Evolutionary conservation across 2,113 vertebrate genomes (phyloP), one percentile per base, ranked within the genome.

Genomic region (Catagonus wagneri): DNA sequence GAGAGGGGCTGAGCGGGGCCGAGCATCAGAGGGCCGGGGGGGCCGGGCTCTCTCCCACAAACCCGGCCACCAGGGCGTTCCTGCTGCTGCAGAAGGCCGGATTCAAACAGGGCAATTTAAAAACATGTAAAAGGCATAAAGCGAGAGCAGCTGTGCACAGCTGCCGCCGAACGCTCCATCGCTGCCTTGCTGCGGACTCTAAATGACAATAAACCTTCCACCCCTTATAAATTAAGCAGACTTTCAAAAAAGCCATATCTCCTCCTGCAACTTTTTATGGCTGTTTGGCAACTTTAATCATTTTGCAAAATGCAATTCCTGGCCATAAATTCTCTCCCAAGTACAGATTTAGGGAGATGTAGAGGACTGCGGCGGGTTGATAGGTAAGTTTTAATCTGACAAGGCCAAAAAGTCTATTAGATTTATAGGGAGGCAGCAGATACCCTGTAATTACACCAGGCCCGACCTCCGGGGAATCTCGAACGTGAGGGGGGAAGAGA

Each of bases 281-380:
- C 98, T 98, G 98, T 98, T 99, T 98, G 98, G 98, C 98, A 98
- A 99, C 98, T 98, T 98, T 98, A 99, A 99, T 99, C 97, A 98
- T 98, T 98, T 98, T 99, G 98, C 98, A 98, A 98, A 99, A 98
- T 98, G 98, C 63, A 84, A 99, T 98, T 98, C 98, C 96, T 98
- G 97, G 98, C 97, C 98, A 97, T 98, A 99, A 99, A 99, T 99
- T 98, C 98, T 98, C 98, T 98, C 96, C 97, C 98, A 98, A 98
- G 98, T 98, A 98, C 98, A 97, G 98, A 98, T 98, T 99, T 99
- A 98, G 98, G 98, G 98, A 98, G 98, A 98, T 98, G 98, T 98
- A 97, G 98, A 98, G 98, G 98, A 98, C 98, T 98, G 98, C 97
- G 97, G 97, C 93, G 98, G 97, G 98, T 97, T 98, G 98, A 99